These are phyloP conservation scores for Agelastica alni DNA, from an alignment of 2,888 invertebrate species.

Conservation along the genomic window DNA sequence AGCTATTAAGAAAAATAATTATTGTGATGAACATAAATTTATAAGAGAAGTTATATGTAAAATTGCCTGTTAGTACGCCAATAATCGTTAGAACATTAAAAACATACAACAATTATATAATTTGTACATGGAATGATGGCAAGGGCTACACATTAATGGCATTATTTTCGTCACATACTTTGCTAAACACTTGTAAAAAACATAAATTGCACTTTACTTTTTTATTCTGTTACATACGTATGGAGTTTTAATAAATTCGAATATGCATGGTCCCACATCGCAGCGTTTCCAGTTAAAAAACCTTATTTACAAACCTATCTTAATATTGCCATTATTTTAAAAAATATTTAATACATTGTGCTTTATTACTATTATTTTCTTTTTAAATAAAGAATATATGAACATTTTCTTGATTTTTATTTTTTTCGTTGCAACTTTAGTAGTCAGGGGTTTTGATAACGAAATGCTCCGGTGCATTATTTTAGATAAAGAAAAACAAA, in stretches of 20 bases:
- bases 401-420: too few species aligned
- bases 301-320: too few species aligned
- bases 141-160: conserved; percentile 6
- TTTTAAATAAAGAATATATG: too few species aligned
- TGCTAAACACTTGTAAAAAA: conserved; percentile 6
- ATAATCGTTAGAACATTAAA: conserved; percentile 1
- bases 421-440: too few species aligned
- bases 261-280: background rate
- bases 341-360: too few species aligned
- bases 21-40: background rate
- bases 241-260: background rate
- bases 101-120: background rate
- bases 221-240: background rate
- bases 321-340: too few species aligned
- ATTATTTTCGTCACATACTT: background rate
- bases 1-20: too few species aligned
- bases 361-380: too few species aligned
- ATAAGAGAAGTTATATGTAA: background rate
- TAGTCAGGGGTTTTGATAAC: too few species aligned
- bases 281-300: background rate
- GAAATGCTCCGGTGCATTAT: too few species aligned
- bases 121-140: conserved; percentile 23
- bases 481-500: too few species aligned
- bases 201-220: conserved; percentile 17
- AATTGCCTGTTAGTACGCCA: background rate